Conservation (phyloP, 2,888 invertebrate genomes). For the Junonia oenone region DNA sequence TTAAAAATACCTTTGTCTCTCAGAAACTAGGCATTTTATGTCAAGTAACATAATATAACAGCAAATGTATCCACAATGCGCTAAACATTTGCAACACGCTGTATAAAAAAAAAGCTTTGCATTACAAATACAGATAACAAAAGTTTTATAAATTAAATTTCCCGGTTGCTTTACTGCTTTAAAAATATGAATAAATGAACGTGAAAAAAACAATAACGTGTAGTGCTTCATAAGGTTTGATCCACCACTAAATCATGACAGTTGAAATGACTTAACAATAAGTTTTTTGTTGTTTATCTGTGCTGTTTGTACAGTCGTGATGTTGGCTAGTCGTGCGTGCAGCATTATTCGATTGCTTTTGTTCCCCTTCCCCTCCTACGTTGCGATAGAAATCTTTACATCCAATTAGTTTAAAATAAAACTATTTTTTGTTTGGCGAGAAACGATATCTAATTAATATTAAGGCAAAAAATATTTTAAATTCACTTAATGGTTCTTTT, state of each 20-base stretch:
- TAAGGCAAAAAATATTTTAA: too few species aligned
- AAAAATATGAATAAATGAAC: neutral
- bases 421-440: neutral
- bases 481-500: too few species aligned
- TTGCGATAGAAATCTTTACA: neutral
- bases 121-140: neutral
- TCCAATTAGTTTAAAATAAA: neutral
- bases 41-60: too few species aligned
- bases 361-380: constrained; percentile 35
- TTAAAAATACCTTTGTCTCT: neutral
- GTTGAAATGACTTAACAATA: constrained; percentile 13
- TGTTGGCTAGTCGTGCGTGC: constrained; percentile 65
- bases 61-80: too few species aligned
- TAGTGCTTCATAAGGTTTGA: constrained; percentile 1
- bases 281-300: constrained; percentile 37
- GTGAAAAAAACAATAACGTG: too few species aligned
- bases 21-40: too few species aligned
- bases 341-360: constrained; percentile 57
- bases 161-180: neutral
- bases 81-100: too few species aligned
- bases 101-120: too few species aligned
- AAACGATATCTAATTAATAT: too few species aligned
- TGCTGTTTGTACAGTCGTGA: constrained; percentile 50
- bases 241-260: constrained; percentile 16
- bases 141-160: neutral